Evolutionary conservation across 2,888 invertebrate species (phyloP).

Genomic region (Empis stercorea): DNA sequence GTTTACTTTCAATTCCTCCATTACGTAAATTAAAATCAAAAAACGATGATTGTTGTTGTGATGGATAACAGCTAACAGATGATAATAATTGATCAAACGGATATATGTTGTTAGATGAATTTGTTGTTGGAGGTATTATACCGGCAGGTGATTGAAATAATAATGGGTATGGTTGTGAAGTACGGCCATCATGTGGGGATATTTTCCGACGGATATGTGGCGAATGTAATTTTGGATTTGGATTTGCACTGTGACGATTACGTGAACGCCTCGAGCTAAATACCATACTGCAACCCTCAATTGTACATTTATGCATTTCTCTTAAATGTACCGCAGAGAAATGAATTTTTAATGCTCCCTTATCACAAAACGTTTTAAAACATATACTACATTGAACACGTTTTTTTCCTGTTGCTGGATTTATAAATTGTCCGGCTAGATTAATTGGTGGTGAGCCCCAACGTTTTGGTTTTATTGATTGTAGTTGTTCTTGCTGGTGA

Average conservation of each 20-base stretch:
- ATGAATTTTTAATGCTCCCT: constrained; percentile 96
- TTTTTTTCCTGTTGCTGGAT: constrained; percentile 86
- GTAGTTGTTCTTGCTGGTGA: constrained; percentile 26
- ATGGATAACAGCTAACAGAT: constrained; percentile 7
- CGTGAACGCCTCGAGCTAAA: constrained; percentile 90
- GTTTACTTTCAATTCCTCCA: not conserved
- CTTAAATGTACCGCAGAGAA: constrained; percentile 95
- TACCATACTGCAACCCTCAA: constrained; percentile 96
- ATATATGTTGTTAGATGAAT: constrained; percentile 43
- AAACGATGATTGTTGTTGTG: not conserved
- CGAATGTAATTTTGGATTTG: constrained; percentile 92
- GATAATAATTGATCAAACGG: constrained; percentile 44
- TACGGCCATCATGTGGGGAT: constrained; percentile 84
- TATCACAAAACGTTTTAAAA: constrained; percentile 97
- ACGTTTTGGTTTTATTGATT: constrained; percentile 36
- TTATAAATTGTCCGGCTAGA: constrained; percentile 74
- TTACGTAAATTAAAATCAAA: not conserved
- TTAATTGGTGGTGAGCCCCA: constrained; percentile 62
- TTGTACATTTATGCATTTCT: constrained; percentile 98
- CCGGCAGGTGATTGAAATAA: constrained; percentile 46
- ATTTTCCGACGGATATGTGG: constrained; percentile 88
- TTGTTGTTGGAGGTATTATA: constrained; percentile 38
- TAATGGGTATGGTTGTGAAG: constrained; percentile 58
- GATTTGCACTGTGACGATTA: constrained; percentile 93
- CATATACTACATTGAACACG: constrained; percentile 96